These are phyloP conservation scores for Salarias fasciatus DNA, from an alignment of 2,797 vertebrate genomes.

Conservation along the genomic window DNA sequence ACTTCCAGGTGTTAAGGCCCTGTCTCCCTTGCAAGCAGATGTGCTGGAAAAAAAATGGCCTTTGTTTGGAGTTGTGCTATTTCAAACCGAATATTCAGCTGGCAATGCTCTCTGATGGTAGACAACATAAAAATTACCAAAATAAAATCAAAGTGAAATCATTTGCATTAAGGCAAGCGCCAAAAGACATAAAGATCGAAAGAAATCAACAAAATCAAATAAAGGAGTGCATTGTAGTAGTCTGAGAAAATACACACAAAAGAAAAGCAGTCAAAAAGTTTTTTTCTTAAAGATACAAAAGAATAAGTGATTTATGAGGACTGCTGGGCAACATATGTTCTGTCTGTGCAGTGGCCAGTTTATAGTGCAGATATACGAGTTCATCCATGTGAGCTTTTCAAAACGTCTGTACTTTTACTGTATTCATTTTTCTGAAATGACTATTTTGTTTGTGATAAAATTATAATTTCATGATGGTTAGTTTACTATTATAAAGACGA, in stretches of 20 bases:
- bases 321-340: constrained; percentile 53
- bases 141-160: constrained; percentile 64
- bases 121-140: constrained; percentile 33
- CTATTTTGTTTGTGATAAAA: too few relatives aligned
- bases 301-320: constrained; percentile 35
- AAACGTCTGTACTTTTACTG: too few relatives aligned
- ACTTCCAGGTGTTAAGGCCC: constrained; percentile 84
- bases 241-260: constrained; percentile 11
- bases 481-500: not conserved
- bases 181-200: constrained; percentile 42
- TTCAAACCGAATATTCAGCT: constrained; percentile 71
- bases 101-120: constrained; percentile 45
- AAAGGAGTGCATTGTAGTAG: too few relatives aligned
- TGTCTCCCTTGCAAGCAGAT: constrained; percentile 77
- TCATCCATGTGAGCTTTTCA: not conserved
- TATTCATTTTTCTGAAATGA: too few relatives aligned
- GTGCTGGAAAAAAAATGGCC: constrained; percentile 63
- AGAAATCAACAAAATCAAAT: constrained; percentile 47
- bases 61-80: constrained; percentile 78
- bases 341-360: constrained; percentile 37
- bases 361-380: constrained; percentile 35
- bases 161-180: constrained; percentile 55
- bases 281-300: constrained; percentile 17
- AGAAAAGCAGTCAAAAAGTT: constrained; percentile 21
- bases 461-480: too few relatives aligned